These are phyloP conservation scores for Mormoops blainvillei DNA, from an alignment of 2,113 vertebrate genomes.

Conservation along the genomic window DNA sequence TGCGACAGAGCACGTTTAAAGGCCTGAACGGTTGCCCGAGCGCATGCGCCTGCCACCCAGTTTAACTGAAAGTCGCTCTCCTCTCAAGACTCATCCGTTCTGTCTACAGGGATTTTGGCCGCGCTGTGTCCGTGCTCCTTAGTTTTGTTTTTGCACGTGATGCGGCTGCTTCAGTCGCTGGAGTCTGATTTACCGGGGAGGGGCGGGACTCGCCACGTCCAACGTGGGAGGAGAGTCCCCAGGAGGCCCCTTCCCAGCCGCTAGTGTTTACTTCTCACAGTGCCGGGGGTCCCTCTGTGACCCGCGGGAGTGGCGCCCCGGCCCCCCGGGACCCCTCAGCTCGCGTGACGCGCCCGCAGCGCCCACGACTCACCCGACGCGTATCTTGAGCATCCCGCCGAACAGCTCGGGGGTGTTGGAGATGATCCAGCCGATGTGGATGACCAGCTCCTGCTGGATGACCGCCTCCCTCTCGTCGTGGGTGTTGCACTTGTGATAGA, in stretches of 20 bases:
- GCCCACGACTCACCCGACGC: constrained; percentile 88
- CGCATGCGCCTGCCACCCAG: background rate
- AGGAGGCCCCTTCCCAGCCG: background rate
- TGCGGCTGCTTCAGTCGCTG: background rate
- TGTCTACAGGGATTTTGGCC: background rate
- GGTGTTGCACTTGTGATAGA: constrained; percentile 91
- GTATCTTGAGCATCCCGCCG: constrained; percentile 97
- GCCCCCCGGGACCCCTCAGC: too few relatives aligned
- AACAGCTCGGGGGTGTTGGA: constrained; percentile 96
- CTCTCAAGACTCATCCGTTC: background rate
- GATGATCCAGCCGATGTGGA: constrained; percentile 98
- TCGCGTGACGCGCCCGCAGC: too few relatives aligned
- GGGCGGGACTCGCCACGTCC: background rate
- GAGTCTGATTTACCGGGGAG: background rate
- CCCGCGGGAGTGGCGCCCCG: background rate
- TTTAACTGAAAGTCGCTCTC: background rate
- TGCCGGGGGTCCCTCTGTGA: background rate
- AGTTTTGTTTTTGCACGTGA: background rate
- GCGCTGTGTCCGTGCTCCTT: background rate
- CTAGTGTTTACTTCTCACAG: background rate
- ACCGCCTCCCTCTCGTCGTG: constrained; percentile 92
- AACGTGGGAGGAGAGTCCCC: background rate
- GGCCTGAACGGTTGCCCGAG: background rate
- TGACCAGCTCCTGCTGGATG: constrained; percentile 97
- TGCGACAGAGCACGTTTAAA: background rate